These are phyloP conservation scores for Pelobates fuscus DNA, from an alignment of 2,113 vertebrate species.

Conservation along the genomic window DNA sequence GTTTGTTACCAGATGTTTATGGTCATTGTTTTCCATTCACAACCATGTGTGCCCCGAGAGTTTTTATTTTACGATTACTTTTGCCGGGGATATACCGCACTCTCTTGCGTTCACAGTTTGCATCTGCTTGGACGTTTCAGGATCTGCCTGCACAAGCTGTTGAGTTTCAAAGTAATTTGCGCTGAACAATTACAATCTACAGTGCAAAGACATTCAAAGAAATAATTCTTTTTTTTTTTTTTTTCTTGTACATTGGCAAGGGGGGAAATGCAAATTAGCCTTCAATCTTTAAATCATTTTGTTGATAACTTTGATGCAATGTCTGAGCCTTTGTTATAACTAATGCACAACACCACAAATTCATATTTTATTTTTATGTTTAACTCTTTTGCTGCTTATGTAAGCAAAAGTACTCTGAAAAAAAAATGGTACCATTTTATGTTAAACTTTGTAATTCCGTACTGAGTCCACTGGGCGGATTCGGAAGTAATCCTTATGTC, in stretches of 20 bases:
- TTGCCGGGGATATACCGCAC: constrained; percentile 31
- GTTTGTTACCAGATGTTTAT: constrained; percentile 48
- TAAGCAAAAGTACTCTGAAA: background rate
- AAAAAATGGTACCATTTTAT: no score
- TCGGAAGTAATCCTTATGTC: no score
- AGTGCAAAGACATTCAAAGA: constrained; percentile 41
- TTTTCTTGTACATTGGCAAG: constrained; percentile 38
- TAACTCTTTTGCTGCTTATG: background rate
- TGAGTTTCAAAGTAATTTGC: constrained; percentile 46
- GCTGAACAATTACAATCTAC: constrained; percentile 44
- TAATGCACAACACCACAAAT: background rate
- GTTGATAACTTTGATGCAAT: constrained; percentile 21
- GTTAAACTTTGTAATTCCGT: no score
- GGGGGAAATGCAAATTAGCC: constrained; percentile 34
- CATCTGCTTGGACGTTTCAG: constrained; percentile 37
- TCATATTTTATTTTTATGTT: constrained; percentile 8
- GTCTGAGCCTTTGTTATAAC: constrained; percentile 1
- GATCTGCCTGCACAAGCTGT: constrained; percentile 49
- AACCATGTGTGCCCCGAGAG: constrained; percentile 46
- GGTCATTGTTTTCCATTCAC: constrained; percentile 49
- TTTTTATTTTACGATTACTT: constrained; percentile 48
- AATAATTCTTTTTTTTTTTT: constrained; percentile 15
- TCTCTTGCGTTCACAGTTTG: constrained; percentile 22
- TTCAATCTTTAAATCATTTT: constrained; percentile 39
- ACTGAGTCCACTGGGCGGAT: no score